Evolutionary conservation across 2,888 invertebrate species (phyloP), one percentile per base, ranked within the genome.

Genomic region (Malthinus flaveolus): DNA sequence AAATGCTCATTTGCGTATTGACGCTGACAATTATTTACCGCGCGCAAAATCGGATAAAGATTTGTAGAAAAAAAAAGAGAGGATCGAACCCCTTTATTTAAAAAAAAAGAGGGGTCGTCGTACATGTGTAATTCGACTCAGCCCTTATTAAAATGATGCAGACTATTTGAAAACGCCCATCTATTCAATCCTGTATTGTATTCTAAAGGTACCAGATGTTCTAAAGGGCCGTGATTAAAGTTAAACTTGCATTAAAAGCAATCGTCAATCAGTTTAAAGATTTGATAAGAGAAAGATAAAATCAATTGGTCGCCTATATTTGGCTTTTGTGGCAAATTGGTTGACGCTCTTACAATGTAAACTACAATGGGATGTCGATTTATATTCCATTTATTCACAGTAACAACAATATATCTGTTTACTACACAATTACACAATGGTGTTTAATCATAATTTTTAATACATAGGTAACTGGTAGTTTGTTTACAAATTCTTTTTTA

Each of bases 381-480:
- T 62, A 59, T 62, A 68, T 65, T 66, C 72, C 72, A 74, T 76
- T 75, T 75, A 76, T 76, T 76, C 73, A 75, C 74, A 68, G 73
- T 75, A 76, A 77, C 77, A 77, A 76, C 74, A 71, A 74, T 71
- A 52, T 57, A 54, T 42, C 57, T 62, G 63, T 71, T 73, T 72
- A 75, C 77, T 77, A 78, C 76, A 78, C 76, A 77, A 74, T 74
- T 74, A 75, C 71, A 74, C 73, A 75, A 67, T 66, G 64, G 67
- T 67, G 68, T 69, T 61, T 65, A 70, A 64, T 69, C 66, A 66
- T 68, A 69, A 63, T 72, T 72, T 73, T 73, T 73, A 72, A 71
- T 71, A 71, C 69, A 70, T 71, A 73, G 72, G 75, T 77, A 76
- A 75, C 73, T 73, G 70, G 65, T 67, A 45, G 15, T 55, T 70